phyloP scores from a whole-genome alignment of 2,888 invertebrate genomes.

The Cerastis rubricosa region DNA sequence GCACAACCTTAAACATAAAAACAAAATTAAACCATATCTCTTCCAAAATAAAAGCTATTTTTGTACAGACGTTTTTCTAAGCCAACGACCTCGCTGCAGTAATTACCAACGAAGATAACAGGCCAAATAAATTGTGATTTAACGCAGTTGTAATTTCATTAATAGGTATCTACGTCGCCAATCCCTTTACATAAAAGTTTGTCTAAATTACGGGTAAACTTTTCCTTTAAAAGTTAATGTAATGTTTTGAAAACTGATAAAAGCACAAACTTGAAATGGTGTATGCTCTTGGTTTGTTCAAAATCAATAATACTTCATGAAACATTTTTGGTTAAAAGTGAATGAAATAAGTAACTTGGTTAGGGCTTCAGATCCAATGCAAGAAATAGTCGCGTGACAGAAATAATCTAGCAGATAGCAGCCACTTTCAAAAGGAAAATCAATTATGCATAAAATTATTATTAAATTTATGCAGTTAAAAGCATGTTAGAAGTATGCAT shows the following conservation, averaged over 20 bases:
- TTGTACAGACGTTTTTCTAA: constrained; percentile 62
- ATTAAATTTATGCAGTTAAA: too few species aligned
- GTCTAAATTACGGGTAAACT: constrained; percentile 17
- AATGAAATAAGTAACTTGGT: not conserved
- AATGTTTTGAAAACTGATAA: not conserved
- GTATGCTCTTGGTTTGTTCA: not conserved
- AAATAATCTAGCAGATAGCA: constrained; percentile 44
- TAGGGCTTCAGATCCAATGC: constrained; percentile 3
- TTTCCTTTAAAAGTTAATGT: constrained; percentile 10
- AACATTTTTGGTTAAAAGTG: not conserved
- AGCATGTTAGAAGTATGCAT: not conserved
- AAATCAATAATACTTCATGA: constrained; percentile 3
- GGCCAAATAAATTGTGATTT: constrained; percentile 80
- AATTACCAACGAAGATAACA: constrained; percentile 78
- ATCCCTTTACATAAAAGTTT: constrained; percentile 50
- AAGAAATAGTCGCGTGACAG: constrained; percentile 48
- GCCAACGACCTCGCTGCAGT: constrained; percentile 76
- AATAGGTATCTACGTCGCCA: constrained; percentile 65
- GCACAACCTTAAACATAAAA: constrained; percentile 72
- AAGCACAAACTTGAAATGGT: not conserved
- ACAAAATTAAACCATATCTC: constrained; percentile 71
- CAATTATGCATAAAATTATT: constrained; percentile 33
- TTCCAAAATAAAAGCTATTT: constrained; percentile 74
- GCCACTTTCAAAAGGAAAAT: constrained; percentile 35
- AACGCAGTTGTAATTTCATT: constrained; percentile 72